Conservation (phyloP, 2,888 invertebrate species). For the Gerris lacustris region DNA sequence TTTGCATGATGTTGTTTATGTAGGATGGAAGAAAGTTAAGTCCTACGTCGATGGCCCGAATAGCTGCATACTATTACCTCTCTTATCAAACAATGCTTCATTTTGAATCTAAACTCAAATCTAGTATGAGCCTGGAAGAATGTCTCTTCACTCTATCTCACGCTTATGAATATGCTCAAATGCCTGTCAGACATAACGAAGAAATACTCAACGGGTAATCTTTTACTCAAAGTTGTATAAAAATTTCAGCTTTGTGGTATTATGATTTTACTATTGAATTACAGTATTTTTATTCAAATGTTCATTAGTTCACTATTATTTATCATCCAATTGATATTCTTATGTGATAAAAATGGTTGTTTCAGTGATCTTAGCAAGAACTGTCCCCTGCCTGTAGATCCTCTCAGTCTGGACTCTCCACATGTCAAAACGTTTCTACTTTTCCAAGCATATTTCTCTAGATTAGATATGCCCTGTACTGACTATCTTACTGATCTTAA, state of each 20-base stretch:
- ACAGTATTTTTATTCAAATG: not conserved
- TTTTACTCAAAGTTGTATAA: not conserved
- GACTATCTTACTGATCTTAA: slow-evolving; percentile 95
- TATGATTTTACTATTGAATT: not conserved
- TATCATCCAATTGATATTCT: too few species aligned
- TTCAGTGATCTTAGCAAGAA: slow-evolving; percentile 64
- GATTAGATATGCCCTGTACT: slow-evolving; percentile 67
- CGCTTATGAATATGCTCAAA: slow-evolving; percentile 77
- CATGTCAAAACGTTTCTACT: slow-evolving; percentile 88
- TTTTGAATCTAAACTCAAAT: slow-evolving; percentile 57
- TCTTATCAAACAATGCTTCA: slow-evolving; percentile 81
- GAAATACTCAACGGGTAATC: slow-evolving; percentile 79
- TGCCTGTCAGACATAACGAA: slow-evolving; percentile 97
- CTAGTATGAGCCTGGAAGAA: slow-evolving; percentile 53
- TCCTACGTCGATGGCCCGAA: slow-evolving; percentile 73
- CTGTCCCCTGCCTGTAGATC: slow-evolving; percentile 59
- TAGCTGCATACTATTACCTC: slow-evolving; percentile 93
- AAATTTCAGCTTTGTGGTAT: not conserved
- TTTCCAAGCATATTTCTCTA: slow-evolving; percentile 87
- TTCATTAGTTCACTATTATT: not conserved
- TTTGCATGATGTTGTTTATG: slow-evolving; percentile 14
- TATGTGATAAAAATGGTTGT: too few species aligned
- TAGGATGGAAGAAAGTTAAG: slow-evolving; percentile 49
- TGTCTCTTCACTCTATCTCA: slow-evolving; percentile 68
- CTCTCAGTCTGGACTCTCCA: slow-evolving; percentile 71